Base-by-base conservation (phyloP, 2,888 invertebrate species). In the Drosophila mettleri region DNA sequence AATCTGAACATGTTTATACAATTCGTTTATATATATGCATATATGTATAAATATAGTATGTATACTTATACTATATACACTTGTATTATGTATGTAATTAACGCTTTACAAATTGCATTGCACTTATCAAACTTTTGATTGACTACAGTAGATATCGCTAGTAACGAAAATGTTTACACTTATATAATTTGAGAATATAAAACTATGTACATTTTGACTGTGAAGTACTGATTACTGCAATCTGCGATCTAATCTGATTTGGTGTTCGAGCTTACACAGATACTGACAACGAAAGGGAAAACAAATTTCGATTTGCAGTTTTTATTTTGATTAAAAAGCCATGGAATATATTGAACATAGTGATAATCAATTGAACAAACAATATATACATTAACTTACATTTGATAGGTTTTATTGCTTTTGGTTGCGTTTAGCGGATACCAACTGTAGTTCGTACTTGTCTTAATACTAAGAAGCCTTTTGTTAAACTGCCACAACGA, bases 381-480 rank as follows among this genome's bases (percentile, higher is more conserved):
- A 34, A 36, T 31, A 46, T 38, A 27, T 41, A 8, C 33, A 48
- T 39, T 29, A 54, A 46, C 36, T 34, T 49, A 49, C 49, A 20
- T 43, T 53, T 33, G 12, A 48, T 45, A 22, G 46, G 29, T 52
- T 27, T 43, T 60, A 76, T 76, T 75, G 72, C 69, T 76, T 75
- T 60, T 52, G 48, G 57, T 63, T 43, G 60, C 60, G 31, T 53
- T 31, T 68, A 68, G 18, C 70, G 48, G 62, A 75, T 76, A 54
- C 60, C 63, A 53, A 72, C 76, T 72, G 72, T 75, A 74, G 72
- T 58, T 49, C 55, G 63, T 64, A 46, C 60, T 68, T 75, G 55
- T 46, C 72, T 72, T 75, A 66, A 7, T 41, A 22, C 45, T 60
- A 62, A 77, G 77, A 84, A 84, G 82, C 85, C 79, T 77, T 71